Percentiles rank a stretch among this genome's conserved stretches.
These are phyloP conservation scores for Osedax frankpressi DNA, from an alignment of 2,888 invertebrate genomes.

Conservation along the genomic window DNA sequence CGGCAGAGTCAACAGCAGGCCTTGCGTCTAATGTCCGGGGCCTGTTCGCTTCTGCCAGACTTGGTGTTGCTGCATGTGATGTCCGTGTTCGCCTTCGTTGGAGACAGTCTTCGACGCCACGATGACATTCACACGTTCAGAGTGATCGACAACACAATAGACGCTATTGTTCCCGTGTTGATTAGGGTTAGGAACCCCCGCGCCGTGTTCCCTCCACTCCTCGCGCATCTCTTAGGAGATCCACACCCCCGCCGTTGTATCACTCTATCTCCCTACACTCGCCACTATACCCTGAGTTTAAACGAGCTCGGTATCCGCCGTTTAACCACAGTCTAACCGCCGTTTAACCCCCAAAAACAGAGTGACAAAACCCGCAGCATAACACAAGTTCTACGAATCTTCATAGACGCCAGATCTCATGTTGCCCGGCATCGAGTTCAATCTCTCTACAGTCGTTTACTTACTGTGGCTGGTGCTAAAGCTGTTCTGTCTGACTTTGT, in stretches of 20 bases:
- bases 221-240: too few relatives aligned
- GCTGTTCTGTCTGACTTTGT: conserved; percentile 30
- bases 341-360: neutral
- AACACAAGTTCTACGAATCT: conserved; percentile 57
- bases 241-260: too few relatives aligned
- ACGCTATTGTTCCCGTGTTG: conserved; percentile 75
- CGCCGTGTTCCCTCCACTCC: too few relatives aligned
- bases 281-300: too few relatives aligned
- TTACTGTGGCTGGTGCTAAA: conserved; percentile 56
- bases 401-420: conserved; percentile 76
- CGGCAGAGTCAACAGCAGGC: conserved; percentile 92
- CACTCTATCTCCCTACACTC: too few relatives aligned
- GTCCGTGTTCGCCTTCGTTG: conserved; percentile 95
- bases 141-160: conserved; percentile 75
- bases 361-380: neutral
- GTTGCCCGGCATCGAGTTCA: conserved; percentile 81
- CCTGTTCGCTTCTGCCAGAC: conserved; percentile 62
- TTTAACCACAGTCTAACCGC: too few relatives aligned
- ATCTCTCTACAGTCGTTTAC: conserved; percentile 59
- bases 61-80: conserved; percentile 82
- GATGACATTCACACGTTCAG: conserved; percentile 90
- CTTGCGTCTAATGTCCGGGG: conserved; percentile 65
- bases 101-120: conserved; percentile 75
- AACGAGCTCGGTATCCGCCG: too few relatives aligned
- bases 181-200: conserved; percentile 53